phyloP scores from a whole-genome alignment of 2,888 invertebrate species.

The Caenorhabditis sp. region DNA sequence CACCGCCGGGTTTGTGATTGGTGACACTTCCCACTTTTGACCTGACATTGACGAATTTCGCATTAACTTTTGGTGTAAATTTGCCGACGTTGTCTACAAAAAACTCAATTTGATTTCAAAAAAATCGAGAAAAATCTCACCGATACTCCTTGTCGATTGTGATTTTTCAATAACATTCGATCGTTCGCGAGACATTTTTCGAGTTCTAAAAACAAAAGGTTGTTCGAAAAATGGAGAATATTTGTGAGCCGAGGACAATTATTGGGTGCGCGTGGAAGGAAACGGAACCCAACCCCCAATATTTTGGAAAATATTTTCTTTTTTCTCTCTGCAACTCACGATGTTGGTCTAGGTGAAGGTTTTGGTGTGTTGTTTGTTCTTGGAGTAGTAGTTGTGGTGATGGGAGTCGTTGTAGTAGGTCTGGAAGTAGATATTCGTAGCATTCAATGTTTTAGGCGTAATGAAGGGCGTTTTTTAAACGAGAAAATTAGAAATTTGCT shows the following conservation, averaged over 20 bases:
- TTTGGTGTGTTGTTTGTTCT: not conserved
- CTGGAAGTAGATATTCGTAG: conserved; percentile 7
- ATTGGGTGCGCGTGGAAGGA: conserved; percentile 13
- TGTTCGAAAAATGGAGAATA: conserved; percentile 2
- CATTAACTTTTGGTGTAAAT: conserved; percentile 55
- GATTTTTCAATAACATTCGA: conserved; percentile 30
- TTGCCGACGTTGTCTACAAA: conserved; percentile 23
- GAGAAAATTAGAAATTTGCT: not conserved
- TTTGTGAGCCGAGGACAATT: conserved; percentile 9
- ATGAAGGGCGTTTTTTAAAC: not conserved
- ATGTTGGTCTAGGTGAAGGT: conserved; percentile 16
- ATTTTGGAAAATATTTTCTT: not conserved
- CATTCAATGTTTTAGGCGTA: too few species aligned
- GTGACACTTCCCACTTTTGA: conserved; percentile 58
- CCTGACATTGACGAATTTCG: conserved; percentile 58
- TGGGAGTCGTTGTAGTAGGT: conserved; percentile 13
- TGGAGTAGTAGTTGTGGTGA: not conserved
- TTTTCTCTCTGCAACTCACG: conserved; percentile 28
- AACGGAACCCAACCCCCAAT: not conserved
- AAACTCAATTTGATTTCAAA: not conserved
- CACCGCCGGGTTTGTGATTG: conserved; percentile 56
- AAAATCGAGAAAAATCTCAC: conserved; percentile 1
- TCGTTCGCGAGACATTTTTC: conserved; percentile 29
- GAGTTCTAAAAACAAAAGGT: conserved; percentile 7
- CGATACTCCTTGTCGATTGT: conserved; percentile 24